phyloP scores from a whole-genome alignment of 2,797 vertebrate species.

The Setipinna tenuifilis region DNA sequence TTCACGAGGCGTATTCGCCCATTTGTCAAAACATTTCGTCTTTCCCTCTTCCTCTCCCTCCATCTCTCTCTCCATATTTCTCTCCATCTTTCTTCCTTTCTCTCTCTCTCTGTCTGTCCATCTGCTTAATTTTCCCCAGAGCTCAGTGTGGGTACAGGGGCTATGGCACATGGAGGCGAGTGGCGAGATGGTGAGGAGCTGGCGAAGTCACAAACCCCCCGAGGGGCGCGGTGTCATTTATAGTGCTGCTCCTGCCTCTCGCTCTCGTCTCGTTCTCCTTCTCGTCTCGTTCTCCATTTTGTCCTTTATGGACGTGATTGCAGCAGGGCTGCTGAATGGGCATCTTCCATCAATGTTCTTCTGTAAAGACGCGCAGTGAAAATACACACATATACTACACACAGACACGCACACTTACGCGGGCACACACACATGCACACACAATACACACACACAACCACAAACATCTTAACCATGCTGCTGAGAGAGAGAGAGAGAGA shows the following conservation, averaged over 20 bases:
- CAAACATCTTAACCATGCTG: conserved; percentile 40
- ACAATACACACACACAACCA: conserved; percentile 48
- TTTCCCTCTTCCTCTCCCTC: neutral
- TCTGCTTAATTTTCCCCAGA: conserved; percentile 66
- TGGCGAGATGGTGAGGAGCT: neutral
- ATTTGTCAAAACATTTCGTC: neutral
- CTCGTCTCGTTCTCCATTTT: conserved; percentile 60
- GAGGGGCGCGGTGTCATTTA: conserved; percentile 68
- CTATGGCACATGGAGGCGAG: neutral
- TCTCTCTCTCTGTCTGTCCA: conserved; percentile 47
- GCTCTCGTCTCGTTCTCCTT: too few species aligned
- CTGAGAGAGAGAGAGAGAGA: neutral
- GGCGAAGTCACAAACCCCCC: conserved; percentile 26
- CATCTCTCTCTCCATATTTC: too few species aligned
- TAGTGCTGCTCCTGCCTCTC: conserved; percentile 58
- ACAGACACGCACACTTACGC: conserved; percentile 44
- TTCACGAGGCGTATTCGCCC: neutral
- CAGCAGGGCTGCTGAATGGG: conserved; percentile 48
- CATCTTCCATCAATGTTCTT: neutral
- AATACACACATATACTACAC: conserved; percentile 35
- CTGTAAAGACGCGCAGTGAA: conserved; percentile 52
- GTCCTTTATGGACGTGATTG: conserved; percentile 72
- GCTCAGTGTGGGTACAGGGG: conserved; percentile 40
- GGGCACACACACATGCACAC: conserved; percentile 46
- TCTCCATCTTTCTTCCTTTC: neutral